Base-by-base conservation (phyloP, 2,113 vertebrate species). In the Poeciliopsis occidentalis region DNA sequence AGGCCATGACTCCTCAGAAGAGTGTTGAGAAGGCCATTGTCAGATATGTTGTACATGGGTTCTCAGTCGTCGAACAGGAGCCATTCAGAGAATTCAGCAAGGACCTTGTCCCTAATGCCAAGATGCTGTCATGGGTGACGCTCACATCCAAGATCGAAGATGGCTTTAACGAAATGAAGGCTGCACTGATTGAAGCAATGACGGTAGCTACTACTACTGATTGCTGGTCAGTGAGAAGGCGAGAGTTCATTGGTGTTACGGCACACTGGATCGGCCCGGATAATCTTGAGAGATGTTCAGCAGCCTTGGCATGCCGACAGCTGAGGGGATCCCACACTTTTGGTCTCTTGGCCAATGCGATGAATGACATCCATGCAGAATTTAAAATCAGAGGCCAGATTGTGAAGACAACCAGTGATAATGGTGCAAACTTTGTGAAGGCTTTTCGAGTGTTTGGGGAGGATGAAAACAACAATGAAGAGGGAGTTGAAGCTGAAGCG, bases 1-100 rank as follows among this genome's bases (percentile, higher is more conserved):
- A 15, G n/a, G 8, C 60, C 24, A 61, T 61, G 60, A 61, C 60
- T 61, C 60, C 27, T 61, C 60, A 61, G 27, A 27, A 27, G 27
- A 61, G 60, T 61, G 60, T 61, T 61, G 60, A 61, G 60, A 61
- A 61, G 60, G 60, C 60, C 60, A 61, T 30, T 26, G 60, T 61
- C 60, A 61, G 29, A 61, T 61, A 61, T 61, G 60, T 61, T 61
- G 57, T 60, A n/a, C 57, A 60, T 60, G n/a, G n/a, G 47, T 54
- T 54, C 47, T 22, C 17, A 22, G 47, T 54, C 22, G 17, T 34
- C 34, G 8, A 34, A 8, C 47, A 54, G 47, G 47, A 54, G 17
- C 47, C 47, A 54, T 54, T 54, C 17, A 22, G 47, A 54, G 47
- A 54, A 54, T 54, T 54, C 47, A 54, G 22, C 34, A 34, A 34